Conservation (phyloP, 2,113 vertebrate genomes). For the Regulus satrapa region DNA sequence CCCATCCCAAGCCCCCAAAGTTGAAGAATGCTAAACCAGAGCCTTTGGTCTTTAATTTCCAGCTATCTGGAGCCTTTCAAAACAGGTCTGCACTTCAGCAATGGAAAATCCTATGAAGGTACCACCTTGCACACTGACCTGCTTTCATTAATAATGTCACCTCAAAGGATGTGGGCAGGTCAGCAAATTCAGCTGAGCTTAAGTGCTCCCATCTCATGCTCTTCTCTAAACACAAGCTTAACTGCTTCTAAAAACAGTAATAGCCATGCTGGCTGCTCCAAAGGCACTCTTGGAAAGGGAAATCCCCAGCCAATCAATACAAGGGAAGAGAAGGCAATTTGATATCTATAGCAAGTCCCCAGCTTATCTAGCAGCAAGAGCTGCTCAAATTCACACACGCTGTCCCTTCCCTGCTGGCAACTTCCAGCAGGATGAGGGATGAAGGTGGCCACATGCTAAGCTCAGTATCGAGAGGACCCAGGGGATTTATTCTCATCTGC, state of each 20-base stretch:
- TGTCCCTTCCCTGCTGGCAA: not conserved
- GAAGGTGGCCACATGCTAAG: not conserved
- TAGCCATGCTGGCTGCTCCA: not conserved
- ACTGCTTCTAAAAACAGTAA: not conserved
- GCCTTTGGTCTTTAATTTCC: not conserved
- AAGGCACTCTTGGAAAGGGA: not conserved
- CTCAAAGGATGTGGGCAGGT: not conserved
- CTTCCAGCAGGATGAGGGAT: not conserved
- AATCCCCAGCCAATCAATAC: slow-evolving; percentile 24
- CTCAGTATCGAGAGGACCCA: not conserved
- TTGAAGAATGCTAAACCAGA: not conserved
- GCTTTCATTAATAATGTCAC: not conserved
- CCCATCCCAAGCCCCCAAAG: not conserved
- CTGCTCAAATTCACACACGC: not conserved
- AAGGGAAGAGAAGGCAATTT: not conserved
- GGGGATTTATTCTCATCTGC: not conserved
- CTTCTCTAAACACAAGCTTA: not conserved
- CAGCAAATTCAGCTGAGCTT: slow-evolving; percentile 13
- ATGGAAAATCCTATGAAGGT: not conserved
- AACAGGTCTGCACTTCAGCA: not conserved
- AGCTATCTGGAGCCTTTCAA: not conserved
- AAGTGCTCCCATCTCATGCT: not conserved
- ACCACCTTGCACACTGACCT: not conserved
- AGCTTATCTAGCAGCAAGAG: not conserved
- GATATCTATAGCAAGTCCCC: not conserved